phyloP scores from a whole-genome alignment of 2,113 vertebrate genomes.

The Hystrix cristata region DNA sequence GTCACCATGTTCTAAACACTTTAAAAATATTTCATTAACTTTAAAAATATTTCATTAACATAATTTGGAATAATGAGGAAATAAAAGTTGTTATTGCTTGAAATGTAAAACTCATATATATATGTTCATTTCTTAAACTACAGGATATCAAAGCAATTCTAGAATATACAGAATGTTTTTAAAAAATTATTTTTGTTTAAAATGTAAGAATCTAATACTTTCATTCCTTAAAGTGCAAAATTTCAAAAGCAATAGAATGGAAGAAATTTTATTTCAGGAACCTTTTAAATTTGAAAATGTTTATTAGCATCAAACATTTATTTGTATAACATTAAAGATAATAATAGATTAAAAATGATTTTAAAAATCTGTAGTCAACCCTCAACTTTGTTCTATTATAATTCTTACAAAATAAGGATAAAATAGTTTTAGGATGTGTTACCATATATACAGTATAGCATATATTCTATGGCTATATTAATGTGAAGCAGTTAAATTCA shows the following conservation, averaged over 20 bases:
- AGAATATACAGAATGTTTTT: background rate
- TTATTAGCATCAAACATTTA: background rate
- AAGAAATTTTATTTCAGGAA: constrained; percentile 26
- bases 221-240: constrained; percentile 43
- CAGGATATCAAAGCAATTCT: constrained; percentile 45
- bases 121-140: constrained; percentile 35
- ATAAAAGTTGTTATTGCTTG: constrained; percentile 4
- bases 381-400: background rate
- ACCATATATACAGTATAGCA: background rate
- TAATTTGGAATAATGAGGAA: constrained; percentile 31
- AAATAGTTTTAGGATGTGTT: background rate
- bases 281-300: constrained; percentile 41
- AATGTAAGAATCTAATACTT: constrained; percentile 30
- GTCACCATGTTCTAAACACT: background rate
- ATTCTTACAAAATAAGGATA: background rate
- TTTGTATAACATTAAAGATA: constrained; percentile 23
- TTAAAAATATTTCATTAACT: constrained; percentile 42
- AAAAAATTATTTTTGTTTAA: background rate
- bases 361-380: background rate
- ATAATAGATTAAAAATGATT: constrained; percentile 1
- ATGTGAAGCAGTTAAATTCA: background rate
- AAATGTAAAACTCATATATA: background rate
- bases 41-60: constrained; percentile 38
- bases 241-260: constrained; percentile 39
- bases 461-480: background rate